These are phyloP conservation scores for Puntigrus tetrazona DNA, from an alignment of 2,113 vertebrate genomes.

Conservation along the genomic window DNA sequence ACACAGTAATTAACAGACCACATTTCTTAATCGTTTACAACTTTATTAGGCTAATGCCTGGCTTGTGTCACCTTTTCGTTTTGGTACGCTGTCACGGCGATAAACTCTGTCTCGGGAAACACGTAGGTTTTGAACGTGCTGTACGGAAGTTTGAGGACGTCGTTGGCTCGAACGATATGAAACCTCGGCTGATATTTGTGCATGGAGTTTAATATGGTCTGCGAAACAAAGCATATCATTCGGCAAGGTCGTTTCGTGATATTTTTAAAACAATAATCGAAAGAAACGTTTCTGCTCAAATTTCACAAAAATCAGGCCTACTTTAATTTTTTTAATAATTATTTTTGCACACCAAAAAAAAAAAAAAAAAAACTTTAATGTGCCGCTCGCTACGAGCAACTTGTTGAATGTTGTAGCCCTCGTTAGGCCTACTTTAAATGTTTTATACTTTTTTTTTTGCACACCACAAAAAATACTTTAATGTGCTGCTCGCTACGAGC, in stretches of 20 bases:
- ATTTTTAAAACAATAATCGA: background rate
- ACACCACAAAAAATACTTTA: background rate
- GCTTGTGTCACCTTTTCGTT: slow-evolving; percentile 86
- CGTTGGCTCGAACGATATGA: slow-evolving; percentile 89
- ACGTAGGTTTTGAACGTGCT: slow-evolving; percentile 92
- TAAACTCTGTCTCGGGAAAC: slow-evolving; percentile 92
- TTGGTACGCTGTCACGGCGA: slow-evolving; percentile 96
- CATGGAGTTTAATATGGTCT: slow-evolving; percentile 98
- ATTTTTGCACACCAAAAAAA: background rate
- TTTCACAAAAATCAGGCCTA: background rate
- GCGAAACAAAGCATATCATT: slow-evolving; percentile 34
- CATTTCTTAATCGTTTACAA: background rate
- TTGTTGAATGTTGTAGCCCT: background rate
- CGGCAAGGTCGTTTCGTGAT: background rate
- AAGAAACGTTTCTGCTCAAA: background rate
- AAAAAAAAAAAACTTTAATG: background rate
- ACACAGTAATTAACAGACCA: background rate
- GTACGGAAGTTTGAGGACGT: slow-evolving; percentile 90
- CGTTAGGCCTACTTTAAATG: no score
- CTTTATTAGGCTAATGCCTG: background rate
- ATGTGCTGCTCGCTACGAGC: background rate
- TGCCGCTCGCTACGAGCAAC: background rate
- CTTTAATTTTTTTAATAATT: background rate
- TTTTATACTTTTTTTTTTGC: background rate
- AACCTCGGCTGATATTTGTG: slow-evolving; percentile 97